Conservation (phyloP, 2,888 invertebrate species). For the Scelioninae gen. 1 region DNA sequence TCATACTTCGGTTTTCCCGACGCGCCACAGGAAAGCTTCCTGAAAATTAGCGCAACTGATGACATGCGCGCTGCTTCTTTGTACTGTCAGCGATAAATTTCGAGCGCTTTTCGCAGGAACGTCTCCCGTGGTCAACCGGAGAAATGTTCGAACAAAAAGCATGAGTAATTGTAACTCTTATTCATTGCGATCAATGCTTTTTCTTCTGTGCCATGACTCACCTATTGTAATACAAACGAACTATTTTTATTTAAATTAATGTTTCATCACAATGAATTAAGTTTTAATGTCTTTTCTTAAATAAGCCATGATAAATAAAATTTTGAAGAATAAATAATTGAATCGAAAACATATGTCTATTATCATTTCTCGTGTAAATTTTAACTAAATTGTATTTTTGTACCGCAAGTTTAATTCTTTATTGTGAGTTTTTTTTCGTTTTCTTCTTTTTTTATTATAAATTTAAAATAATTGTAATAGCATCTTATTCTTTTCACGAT, state of each 20-base stretch:
- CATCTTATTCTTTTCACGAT: no score
- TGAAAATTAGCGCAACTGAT: conserved; percentile 31
- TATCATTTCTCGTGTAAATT: no score
- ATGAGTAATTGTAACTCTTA: conserved; percentile 46
- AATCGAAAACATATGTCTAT: background rate
- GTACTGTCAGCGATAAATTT: conserved; percentile 26
- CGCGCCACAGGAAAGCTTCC: conserved; percentile 23
- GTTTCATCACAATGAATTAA: conserved; percentile 13
- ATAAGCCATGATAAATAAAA: no score
- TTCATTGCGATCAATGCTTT: conserved; percentile 25
- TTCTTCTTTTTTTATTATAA: no score
- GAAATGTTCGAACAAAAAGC: conserved; percentile 54
- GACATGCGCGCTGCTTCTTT: conserved; percentile 28
- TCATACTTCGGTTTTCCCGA: conserved; percentile 1
- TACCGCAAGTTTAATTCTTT: no score
- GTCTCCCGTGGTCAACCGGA: conserved; percentile 23
- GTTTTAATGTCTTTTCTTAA: conserved; percentile 2
- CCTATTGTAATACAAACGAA: background rate
- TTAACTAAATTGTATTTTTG: no score
- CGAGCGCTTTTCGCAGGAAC: conserved; percentile 32
- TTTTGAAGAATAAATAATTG: no score
- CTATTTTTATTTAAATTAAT: conserved; percentile 31
- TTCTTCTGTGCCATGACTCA: conserved; percentile 35
- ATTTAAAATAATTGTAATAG: no score
- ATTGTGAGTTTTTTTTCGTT: no score